Conservation (phyloP, 2,797 vertebrate genomes). For the Phoeniculus purpureus region DNA sequence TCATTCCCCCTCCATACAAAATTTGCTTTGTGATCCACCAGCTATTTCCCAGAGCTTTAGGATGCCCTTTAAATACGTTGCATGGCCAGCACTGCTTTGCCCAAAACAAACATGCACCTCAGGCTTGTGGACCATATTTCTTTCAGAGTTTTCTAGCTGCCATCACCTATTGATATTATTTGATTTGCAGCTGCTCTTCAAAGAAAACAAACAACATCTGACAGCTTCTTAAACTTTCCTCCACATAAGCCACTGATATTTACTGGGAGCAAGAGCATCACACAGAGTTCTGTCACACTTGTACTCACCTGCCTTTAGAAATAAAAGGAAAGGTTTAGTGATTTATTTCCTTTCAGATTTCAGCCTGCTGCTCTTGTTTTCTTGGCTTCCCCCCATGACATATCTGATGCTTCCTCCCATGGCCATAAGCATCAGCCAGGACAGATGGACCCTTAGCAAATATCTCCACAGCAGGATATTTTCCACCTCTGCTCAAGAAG, state of each 20-base stretch:
- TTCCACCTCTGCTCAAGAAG: not conserved
- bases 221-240: conserved; percentile 48
- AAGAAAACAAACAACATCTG: conserved; percentile 64
- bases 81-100: not conserved
- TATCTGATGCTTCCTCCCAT: not conserved
- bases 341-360: not conserved
- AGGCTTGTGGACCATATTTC: conserved; percentile 1
- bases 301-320: not conserved
- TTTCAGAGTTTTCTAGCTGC: not conserved
- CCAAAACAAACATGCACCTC: conserved; percentile 27
- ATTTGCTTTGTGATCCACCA: not conserved
- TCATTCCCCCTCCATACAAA: not conserved
- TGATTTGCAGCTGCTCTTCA: conserved; percentile 54
- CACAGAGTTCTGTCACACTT: not conserved
- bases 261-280: conserved; percentile 14
- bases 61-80: conserved; percentile 58
- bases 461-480: not conserved
- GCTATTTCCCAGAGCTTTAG: conserved; percentile 21
- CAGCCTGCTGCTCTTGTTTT: not conserved
- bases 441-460: not conserved
- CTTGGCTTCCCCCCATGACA: not conserved
- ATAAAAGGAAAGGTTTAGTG: not conserved
- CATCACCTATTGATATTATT: conserved; percentile 63
- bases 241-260: conserved; percentile 29
- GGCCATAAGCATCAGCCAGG: not conserved